A percentile compares a stretch with the other conserved stretches of the same genome.
These are phyloP conservation scores for Luperina nickerlii DNA, from an alignment of 2,888 invertebrate genomes.

Conservation along the genomic window DNA sequence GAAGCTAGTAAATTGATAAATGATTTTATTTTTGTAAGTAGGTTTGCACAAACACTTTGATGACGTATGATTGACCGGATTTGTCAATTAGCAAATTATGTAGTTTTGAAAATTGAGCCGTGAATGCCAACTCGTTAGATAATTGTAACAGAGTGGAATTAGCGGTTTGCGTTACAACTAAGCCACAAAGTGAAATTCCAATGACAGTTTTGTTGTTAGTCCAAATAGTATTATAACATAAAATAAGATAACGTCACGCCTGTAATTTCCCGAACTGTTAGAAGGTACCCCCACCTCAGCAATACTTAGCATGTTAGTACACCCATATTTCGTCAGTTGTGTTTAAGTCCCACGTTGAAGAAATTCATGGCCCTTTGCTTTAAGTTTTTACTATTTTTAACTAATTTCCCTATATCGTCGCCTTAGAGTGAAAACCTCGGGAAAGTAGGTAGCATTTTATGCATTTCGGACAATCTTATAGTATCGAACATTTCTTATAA, in stretches of 20 bases:
- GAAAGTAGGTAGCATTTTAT: too few relatives aligned
- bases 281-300: background rate
- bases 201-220: background rate
- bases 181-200: background rate
- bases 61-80: background rate
- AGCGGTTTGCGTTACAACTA: background rate
- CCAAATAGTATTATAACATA: too few relatives aligned
- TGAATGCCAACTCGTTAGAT: slow-evolving; percentile 9
- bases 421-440: too few relatives aligned
- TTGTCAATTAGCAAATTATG: slow-evolving; percentile 10
- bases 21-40: too few relatives aligned
- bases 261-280: background rate
- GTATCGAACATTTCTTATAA: too few relatives aligned
- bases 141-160: slow-evolving; percentile 9
- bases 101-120: background rate
- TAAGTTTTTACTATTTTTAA: too few relatives aligned
- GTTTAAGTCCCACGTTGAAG: background rate
- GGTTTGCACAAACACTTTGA: too few relatives aligned
- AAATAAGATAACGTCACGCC: background rate
- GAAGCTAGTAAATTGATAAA: too few relatives aligned
- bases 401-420: too few relatives aligned
- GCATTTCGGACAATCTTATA: too few relatives aligned
- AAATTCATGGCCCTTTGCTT: too few relatives aligned
- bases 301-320: background rate
- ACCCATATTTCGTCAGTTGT: background rate